Evolutionary conservation across 2,113 vertebrate species (phyloP), one percentile per base, ranked within the genome.

Genomic region (Tiliqua scincoides): DNA sequence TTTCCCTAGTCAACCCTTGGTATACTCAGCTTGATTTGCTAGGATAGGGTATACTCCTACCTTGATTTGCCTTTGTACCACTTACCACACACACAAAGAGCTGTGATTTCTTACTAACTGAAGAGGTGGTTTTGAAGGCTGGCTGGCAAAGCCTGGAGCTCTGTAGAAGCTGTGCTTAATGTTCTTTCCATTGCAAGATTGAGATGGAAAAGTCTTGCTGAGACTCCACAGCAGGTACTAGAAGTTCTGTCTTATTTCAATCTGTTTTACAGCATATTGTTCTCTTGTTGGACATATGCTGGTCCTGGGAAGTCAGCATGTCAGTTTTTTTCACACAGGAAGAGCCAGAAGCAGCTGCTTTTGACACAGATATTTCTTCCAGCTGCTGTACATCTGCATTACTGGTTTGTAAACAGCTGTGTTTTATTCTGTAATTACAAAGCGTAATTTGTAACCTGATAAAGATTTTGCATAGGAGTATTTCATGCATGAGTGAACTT

Each of bases 351-450:
- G 67, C 20, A 79, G 76, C 65, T 62, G 84, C 67, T 71, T 79
- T 85, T 62, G 54, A 85, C 11, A 59, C 30, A 72, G 30, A 79
- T 43, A 79, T 85, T 85, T 85, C 71, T 79, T 71, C 35, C 76
- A 85, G 77, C 57, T 79, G 68, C 61, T 85, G 67, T 35, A n/a
- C 37, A 32, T 43, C 35, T 79, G 67, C 12, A 7, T 32, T 72
- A 72, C 68, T 72, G 37, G 37, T 71, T 18, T 71, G 18, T 18
- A 30, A 79, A 71, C 40, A 85, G 65, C 20, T 62, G 54, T 25
- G 21, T 68, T 77, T 72, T 79, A 71, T 61, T 79, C 78, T 20
- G 18, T 79, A 79, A 79, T 61, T 79, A 70, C 54, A 32, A 79
- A 72, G 9, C 37, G 57, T 59, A 57, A 70, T n/a, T 79, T 79